Base-by-base conservation (phyloP, 2,113 vertebrate genomes). In the Orycteropus afer region DNA sequence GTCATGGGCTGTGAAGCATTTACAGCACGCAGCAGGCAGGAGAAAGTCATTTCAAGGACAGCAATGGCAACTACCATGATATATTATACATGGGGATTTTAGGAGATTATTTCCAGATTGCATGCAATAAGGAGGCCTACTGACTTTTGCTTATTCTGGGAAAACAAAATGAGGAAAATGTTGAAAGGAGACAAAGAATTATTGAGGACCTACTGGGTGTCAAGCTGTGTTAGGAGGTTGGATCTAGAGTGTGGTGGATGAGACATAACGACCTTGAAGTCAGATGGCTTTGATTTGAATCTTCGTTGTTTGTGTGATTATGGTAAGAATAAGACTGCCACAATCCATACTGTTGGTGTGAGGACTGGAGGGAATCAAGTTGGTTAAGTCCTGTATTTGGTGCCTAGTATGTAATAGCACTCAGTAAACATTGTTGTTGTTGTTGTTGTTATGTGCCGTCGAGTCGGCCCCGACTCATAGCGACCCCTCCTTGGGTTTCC, bases 81-180 rank as follows among this genome's bases (percentile, higher is more conserved):
- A 51, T 61, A 9, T 40, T 87, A 76, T 40, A 27, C 34, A 73
- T 27, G 42, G 17, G 12, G 3, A 49, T 55, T 80, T 82, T 83
- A 91, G 89, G 80, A 63, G 6, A 63, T 47, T 23, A 45, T 55
- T 81, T 89, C 18, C 42, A 55, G 29, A 85, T 91, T 95, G 95
- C 7, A 8, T 80, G 53, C 2, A 15, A 10, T 53, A 92, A 59
- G 34, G 86, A 90, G 74, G 51, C 3, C 29, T 4, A 57, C n/a
- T 2, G 0, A 59, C 67, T 45, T 86, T 47, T 92, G 23, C 49
- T 90, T 77, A 78, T 91, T 82, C n/a, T 73, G 20, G 74, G n/a
- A 78, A 92, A 71, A 91, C 78, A 84, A 90, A 87, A 76, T 73
- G 67, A 65, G 47, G 74, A 88, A 73, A 83, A 25, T 73, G 15